Evolutionary conservation across 2,888 invertebrate genomes (phyloP).

Genomic region (Drosophila neonasuta): DNA sequence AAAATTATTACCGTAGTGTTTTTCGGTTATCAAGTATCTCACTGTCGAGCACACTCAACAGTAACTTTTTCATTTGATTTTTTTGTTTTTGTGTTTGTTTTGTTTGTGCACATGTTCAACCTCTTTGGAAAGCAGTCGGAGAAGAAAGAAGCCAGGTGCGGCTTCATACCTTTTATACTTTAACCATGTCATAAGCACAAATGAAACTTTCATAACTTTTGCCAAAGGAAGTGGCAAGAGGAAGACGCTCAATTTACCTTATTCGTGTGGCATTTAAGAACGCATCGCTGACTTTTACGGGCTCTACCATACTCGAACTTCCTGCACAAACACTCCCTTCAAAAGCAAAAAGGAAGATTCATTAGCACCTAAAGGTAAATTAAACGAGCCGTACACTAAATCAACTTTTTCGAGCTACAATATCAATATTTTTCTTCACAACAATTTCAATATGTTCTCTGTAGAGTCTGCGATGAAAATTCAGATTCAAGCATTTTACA

Average conservation of each 20-base stretch:
- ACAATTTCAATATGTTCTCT: neutral
- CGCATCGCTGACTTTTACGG: constrained; percentile 13
- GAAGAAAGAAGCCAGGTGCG: neutral
- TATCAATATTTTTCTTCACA: neutral
- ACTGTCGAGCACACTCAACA: no score
- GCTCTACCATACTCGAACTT: constrained; percentile 2
- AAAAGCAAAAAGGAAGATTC: neutral
- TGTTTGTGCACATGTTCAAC: constrained; percentile 3
- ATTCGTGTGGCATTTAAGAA: constrained; percentile 10
- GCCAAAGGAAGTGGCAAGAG: constrained; percentile 20
- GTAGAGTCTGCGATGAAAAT: neutral
- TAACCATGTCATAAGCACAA: constrained; percentile 52
- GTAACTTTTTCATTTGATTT: no score
- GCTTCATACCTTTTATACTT: constrained; percentile 18
- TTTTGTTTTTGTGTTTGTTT: neutral
- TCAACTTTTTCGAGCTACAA: neutral
- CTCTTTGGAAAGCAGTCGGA: neutral
- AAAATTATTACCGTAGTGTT: no score
- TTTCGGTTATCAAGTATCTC: no score
- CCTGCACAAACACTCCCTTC: neutral
- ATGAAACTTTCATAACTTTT: constrained; percentile 61
- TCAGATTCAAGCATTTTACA: neutral
- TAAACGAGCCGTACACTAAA: constrained; percentile 2
- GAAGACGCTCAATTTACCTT: constrained; percentile 16
- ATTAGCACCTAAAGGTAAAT: constrained; percentile 2